phyloP scores from a whole-genome alignment of 2,797 vertebrate genomes.

The Crypturellus tataupa region DNA sequence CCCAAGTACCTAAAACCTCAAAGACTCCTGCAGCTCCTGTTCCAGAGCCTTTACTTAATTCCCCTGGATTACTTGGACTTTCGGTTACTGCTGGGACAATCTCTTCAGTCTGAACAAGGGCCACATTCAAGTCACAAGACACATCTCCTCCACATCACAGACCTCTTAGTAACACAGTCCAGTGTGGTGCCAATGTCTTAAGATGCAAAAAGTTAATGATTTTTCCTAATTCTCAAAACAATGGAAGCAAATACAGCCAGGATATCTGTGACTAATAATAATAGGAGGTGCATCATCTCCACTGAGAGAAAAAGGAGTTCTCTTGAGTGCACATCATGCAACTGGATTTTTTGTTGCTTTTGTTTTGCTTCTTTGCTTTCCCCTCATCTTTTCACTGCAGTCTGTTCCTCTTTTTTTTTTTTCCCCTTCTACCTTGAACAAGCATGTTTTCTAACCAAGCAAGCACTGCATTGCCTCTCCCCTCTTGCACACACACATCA shows the following conservation, averaged over 20 bases:
- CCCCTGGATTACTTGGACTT: background rate
- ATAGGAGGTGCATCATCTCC: background rate
- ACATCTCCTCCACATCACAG: background rate
- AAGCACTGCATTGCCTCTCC: background rate
- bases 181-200: background rate
- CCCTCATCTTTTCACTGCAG: background rate
- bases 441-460: too few relatives aligned
- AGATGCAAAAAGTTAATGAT: background rate
- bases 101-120: accelerated
- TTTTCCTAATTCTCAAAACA: background rate
- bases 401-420: background rate
- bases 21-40: too few relatives aligned
- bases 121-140: background rate
- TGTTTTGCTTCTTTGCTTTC: background rate
- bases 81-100: background rate
- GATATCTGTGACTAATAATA: background rate
- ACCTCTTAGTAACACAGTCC: accelerated
- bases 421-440: background rate
- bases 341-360: background rate
- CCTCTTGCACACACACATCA: background rate
- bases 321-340: background rate
- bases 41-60: too few relatives aligned
- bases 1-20: too few relatives aligned
- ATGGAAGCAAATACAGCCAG: background rate
- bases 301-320: background rate